These are phyloP conservation scores for Cyanistes caeruleus DNA, from an alignment of 2,113 vertebrate genomes.

Conservation along the genomic window DNA sequence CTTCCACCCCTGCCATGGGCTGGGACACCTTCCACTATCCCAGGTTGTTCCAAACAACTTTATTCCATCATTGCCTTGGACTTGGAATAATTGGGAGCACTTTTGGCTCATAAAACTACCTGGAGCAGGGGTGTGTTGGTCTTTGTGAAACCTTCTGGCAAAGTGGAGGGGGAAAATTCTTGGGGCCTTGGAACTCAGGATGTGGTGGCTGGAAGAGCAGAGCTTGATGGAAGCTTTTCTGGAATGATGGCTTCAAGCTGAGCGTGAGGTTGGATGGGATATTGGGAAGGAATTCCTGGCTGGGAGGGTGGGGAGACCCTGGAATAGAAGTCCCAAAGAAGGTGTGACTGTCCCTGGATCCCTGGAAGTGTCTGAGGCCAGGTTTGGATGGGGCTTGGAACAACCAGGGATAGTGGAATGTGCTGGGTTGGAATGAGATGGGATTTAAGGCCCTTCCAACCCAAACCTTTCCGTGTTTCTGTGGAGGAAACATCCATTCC, in stretches of 20 bases:
- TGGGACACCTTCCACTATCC: background rate
- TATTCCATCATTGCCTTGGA: accelerated
- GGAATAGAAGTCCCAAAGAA: accelerated
- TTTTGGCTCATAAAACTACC: background rate
- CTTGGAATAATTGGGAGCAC: background rate
- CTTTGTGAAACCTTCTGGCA: background rate
- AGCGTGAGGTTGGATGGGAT: background rate
- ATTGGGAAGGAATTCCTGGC: background rate
- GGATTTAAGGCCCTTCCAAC: background rate
- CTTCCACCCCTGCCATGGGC: background rate
- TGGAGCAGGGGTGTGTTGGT: background rate
- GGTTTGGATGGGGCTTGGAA: background rate
- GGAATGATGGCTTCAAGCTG: background rate
- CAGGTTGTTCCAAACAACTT: background rate
- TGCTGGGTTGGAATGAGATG: background rate
- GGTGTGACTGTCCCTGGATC: background rate
- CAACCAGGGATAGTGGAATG: accelerated
- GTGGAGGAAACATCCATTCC: accelerated
- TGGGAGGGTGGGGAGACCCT: accelerated
- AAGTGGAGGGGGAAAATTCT: accelerated
- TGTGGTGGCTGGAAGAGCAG: background rate
- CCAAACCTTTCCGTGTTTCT: background rate
- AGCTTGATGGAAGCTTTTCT: background rate
- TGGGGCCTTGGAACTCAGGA: accelerated
- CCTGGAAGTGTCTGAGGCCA: background rate